phyloP scores from a whole-genome alignment of 2,888 invertebrate genomes.

The Heliconius ethilla region DNA sequence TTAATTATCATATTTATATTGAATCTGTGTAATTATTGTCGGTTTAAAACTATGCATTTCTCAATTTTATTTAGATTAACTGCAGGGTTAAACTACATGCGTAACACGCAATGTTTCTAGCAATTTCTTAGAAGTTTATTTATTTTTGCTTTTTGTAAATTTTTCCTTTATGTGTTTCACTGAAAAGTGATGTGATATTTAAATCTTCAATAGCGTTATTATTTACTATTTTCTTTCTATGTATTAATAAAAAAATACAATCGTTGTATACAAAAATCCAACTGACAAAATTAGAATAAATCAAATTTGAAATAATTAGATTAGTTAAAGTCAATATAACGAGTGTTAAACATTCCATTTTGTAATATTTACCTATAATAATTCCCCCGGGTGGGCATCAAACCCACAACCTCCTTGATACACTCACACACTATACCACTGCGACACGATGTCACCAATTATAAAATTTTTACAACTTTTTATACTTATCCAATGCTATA shows the following conservation, averaged over 20 bases:
- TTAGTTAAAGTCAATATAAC: not conserved
- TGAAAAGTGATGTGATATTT: no score
- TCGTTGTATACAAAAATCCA: no score
- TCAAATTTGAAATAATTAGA: not conserved
- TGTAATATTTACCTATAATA: not conserved
- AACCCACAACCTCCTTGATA: not conserved
- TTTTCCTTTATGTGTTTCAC: no score
- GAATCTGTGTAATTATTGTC: not conserved
- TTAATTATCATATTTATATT: slow-evolving; percentile 14
- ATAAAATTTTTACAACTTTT: slow-evolving; percentile 9
- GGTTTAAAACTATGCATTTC: not conserved
- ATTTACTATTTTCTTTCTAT: no score
- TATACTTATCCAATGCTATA: slow-evolving; percentile 8
- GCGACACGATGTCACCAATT: not conserved
- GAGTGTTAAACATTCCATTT: not conserved
- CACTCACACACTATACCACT: not conserved
- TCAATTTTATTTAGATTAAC: not conserved
- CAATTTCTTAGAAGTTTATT: no score
- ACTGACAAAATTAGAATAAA: no score
- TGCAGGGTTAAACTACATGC: not conserved
- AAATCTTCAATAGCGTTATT: no score
- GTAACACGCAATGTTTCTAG: not conserved
- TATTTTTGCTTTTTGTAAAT: no score
- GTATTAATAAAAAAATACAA: no score
- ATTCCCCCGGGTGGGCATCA: not conserved